Percentiles rank a stretch among this genome's conserved stretches.
These are phyloP conservation scores for Lithophane ornitopus DNA, from an alignment of 2,888 invertebrate genomes.

Conservation along the genomic window DNA sequence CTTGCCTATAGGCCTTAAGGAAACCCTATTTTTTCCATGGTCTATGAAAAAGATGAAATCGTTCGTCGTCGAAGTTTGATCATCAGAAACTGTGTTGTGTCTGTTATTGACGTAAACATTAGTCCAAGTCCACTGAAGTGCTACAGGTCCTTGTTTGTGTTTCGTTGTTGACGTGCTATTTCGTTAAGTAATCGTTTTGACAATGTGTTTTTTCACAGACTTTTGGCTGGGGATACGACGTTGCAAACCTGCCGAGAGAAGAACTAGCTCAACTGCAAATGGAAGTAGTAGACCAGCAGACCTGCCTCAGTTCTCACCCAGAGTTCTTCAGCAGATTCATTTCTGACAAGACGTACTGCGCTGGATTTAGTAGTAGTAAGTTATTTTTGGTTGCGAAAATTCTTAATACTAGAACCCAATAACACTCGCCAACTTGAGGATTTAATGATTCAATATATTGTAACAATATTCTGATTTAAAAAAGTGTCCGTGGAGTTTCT, in stretches of 20 bases:
- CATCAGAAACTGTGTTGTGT: not conserved
- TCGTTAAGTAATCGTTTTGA: not conserved
- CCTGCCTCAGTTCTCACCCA: conserved; percentile 79
- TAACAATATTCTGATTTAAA: too few species aligned
- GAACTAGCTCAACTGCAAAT: conserved; percentile 89
- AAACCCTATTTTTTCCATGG: not conserved
- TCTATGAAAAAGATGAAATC: not conserved
- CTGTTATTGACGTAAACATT: not conserved
- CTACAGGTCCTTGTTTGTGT: not conserved
- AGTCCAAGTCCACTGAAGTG: not conserved
- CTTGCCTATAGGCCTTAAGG: not conserved
- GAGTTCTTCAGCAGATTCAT: conserved; percentile 40
- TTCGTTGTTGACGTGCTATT: too few species aligned
- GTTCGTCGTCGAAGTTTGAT: not conserved
- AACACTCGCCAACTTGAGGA: too few species aligned
- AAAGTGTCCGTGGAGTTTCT: too few species aligned
- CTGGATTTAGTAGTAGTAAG: conserved; percentile 55
- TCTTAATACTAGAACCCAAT: too few species aligned
- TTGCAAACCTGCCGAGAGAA: conserved; percentile 62
- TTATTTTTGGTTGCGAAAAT: not conserved
- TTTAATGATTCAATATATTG: too few species aligned
- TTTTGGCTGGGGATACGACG: conserved; percentile 63
- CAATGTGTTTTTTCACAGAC: conserved; percentile 37
- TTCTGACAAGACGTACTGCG: conserved; percentile 57
- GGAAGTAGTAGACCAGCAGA: conserved; percentile 89